Percentiles rank a stretch among this genome's conserved stretches.
Evolutionary conservation across 2,113 vertebrate species (phyloP).

Genomic region (Centrocercus urophasianus): DNA sequence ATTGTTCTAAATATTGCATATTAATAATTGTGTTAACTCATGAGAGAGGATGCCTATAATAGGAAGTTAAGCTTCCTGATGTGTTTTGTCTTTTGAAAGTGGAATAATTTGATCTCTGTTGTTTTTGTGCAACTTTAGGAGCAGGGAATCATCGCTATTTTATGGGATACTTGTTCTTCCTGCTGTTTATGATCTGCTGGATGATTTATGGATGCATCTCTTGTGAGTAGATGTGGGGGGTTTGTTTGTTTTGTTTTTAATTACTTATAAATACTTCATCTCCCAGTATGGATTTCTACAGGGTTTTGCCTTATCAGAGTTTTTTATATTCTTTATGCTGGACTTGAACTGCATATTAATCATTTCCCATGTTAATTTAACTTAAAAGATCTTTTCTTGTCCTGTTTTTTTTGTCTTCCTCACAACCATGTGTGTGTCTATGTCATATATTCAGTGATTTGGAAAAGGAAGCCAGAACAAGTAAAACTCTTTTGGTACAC

Average conservation of each 20-base stretch:
- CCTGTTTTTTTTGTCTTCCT: neutral
- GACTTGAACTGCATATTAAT: neutral
- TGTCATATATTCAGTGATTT: neutral
- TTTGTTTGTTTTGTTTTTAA: neutral
- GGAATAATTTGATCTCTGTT: slow-evolving; percentile 4
- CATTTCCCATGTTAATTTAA: neutral
- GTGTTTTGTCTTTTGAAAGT: neutral
- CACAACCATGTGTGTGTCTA: neutral
- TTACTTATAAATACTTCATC: neutral
- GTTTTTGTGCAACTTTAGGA: slow-evolving; percentile 80
- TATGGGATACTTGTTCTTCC: slow-evolving; percentile 98
- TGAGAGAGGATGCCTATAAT: neutral
- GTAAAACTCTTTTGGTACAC: neutral
- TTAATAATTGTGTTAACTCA: neutral
- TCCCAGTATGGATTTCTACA: neutral
- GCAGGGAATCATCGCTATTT: slow-evolving; percentile 99
- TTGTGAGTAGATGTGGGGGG: slow-evolving; percentile 84
- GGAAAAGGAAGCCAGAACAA: neutral
- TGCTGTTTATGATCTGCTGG: slow-evolving; percentile 99
- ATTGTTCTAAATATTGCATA: neutral
- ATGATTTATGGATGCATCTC: slow-evolving; percentile 98
- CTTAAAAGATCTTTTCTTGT: neutral
- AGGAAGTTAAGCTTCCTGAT: neutral
- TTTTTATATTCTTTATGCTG: neutral
- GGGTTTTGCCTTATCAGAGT: neutral